Conservation (phyloP, 1,140 invertebrate species). For the Drosophila yakuba region DNA sequence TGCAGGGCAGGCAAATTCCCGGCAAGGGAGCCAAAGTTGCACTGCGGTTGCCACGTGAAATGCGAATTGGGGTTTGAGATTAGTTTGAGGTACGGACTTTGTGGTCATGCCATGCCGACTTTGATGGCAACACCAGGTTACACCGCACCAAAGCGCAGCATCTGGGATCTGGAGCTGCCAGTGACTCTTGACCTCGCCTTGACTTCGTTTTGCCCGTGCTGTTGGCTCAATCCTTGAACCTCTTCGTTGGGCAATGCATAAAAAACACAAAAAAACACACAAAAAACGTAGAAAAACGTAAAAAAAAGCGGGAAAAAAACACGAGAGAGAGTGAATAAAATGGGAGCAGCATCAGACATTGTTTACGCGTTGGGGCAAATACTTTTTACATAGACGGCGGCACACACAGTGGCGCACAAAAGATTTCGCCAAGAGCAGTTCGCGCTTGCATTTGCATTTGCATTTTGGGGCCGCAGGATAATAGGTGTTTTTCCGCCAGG, state of each 20-base stretch:
- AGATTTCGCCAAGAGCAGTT: constrained; percentile 33
- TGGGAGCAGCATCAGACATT: constrained; percentile 42
- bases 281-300: no score
- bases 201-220: constrained; percentile 47
- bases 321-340: neutral
- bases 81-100: neutral
- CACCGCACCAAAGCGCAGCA: no score
- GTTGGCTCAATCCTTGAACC: constrained; percentile 62
- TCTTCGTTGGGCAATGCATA: neutral
- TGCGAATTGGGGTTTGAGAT: neutral
- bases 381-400: constrained; percentile 32
- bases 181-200: constrained; percentile 61
- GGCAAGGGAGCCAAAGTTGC: neutral
- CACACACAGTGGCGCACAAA: constrained; percentile 16
- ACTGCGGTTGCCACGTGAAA: neutral
- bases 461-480: constrained; percentile 10
- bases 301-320: no score
- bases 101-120: constrained; percentile 5
- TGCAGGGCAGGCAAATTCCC: neutral
- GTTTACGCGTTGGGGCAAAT: constrained; percentile 60
- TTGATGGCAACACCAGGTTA: neutral
- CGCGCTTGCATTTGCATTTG: constrained; percentile 39
- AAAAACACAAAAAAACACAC: no score
- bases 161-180: neutral
- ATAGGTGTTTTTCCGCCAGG: constrained; percentile 26